These are phyloP conservation scores for Lepidurus couesii DNA, from an alignment of 1,140 invertebrate genomes.

Conservation along the genomic window DNA sequence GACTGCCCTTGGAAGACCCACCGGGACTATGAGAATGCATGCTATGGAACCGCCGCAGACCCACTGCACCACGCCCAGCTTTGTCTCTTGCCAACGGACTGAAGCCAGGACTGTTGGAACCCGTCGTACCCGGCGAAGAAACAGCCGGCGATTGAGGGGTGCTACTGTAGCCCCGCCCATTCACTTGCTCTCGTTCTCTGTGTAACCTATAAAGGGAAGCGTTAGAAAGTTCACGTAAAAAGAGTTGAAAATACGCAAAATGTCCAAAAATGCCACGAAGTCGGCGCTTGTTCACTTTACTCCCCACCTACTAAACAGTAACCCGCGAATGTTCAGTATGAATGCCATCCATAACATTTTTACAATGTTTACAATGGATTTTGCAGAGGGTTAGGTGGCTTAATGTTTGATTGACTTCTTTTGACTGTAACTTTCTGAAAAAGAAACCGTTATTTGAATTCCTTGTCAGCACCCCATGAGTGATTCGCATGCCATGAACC, in stretches of 20 bases:
- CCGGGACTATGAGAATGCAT: slow-evolving; percentile 34
- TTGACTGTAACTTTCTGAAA: no score
- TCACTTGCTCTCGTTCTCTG: neutral
- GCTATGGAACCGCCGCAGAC: slow-evolving; percentile 33
- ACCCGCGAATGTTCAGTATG: no score
- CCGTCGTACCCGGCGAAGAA: neutral
- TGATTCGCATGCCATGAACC: no score
- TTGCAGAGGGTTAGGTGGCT: no score
- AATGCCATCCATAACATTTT: no score
- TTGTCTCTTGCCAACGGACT: slow-evolving; percentile 27
- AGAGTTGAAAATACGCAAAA: neutral
- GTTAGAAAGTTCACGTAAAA: neutral
- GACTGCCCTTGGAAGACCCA: slow-evolving; percentile 29
- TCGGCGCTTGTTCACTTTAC: no score
- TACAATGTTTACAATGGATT: no score
- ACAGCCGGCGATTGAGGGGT: neutral
- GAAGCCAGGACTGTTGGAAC: neutral
- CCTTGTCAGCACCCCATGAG: no score
- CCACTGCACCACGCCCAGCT: slow-evolving; percentile 29
- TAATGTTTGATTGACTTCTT: no score
- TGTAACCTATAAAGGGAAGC: neutral
- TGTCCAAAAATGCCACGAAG: no score
- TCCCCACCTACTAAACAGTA: no score
- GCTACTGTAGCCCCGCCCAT: slow-evolving; percentile 10
- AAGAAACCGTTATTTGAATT: no score